Percentiles rank a stretch among this genome's conserved stretches.
These are phyloP conservation scores for Eleutherodactylus coqui DNA, from an alignment of 2,797 vertebrate species.

Conservation along the genomic window DNA sequence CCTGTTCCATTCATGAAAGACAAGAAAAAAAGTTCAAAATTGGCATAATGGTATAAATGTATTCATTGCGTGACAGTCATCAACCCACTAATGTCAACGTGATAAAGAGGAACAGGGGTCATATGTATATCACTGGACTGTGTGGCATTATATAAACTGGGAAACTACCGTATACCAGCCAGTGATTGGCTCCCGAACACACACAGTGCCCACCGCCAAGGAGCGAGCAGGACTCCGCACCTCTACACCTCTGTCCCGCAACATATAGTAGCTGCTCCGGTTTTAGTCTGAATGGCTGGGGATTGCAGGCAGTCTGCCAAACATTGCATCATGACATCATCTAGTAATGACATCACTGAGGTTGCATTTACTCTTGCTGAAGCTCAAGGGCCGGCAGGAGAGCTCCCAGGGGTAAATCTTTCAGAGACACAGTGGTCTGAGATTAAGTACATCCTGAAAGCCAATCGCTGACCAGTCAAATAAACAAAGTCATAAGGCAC, in stretches of 20 bases:
- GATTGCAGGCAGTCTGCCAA: background rate
- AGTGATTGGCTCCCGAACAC: background rate
- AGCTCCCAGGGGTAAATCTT: background rate
- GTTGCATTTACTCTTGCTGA: no score
- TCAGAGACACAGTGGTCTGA: no score
- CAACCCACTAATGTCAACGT: background rate
- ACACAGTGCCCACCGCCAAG: background rate
- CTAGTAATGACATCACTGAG: no score
- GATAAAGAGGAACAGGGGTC: background rate
- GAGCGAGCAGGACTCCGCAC: background rate
- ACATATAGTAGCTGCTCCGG: background rate
- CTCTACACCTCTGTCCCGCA: no score
- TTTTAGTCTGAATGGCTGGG: background rate
- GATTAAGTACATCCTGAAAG: no score
- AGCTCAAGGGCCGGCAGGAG: background rate
- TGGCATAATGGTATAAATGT: background rate
- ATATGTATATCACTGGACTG: background rate
- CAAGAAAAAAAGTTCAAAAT: background rate
- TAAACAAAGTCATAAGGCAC: no score
- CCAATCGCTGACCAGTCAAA: no score
- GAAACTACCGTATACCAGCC: background rate
- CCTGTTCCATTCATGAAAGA: slow-evolving; percentile 74
- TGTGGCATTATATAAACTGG: background rate
- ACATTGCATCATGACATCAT: no score
- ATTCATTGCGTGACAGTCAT: no score